These are phyloP conservation scores for Anolis carolinensis DNA, from an alignment of 2,113 vertebrate genomes.

Conservation along the genomic window DNA sequence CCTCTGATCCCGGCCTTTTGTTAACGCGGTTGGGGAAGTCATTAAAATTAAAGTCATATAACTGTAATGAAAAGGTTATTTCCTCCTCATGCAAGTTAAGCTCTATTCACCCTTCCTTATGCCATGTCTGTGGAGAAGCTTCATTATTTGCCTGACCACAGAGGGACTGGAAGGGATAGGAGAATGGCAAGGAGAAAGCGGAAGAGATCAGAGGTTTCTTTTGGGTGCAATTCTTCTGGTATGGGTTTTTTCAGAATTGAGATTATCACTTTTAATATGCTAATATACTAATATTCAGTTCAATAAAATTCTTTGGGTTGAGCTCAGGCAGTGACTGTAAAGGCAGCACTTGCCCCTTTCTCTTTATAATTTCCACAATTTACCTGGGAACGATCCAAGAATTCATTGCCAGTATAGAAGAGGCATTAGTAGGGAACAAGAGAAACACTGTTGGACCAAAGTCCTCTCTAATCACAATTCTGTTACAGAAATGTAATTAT, in stretches of 20 bases:
- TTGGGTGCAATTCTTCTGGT: conserved; percentile 57
- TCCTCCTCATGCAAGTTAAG: conserved; percentile 53
- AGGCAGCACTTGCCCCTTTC: not conserved
- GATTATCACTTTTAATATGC: conserved; percentile 75
- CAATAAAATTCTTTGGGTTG: conserved; percentile 63
- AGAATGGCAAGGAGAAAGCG: not conserved
- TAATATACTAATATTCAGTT: not conserved
- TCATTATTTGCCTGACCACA: conserved; percentile 69
- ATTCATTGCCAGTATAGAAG: not conserved
- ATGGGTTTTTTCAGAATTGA: conserved; percentile 68
- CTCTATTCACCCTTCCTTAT: conserved; percentile 52
- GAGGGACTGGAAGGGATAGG: conserved; percentile 57
- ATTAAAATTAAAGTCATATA: conserved; percentile 60
- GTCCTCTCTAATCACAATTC: not conserved
- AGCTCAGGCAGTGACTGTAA: conserved; percentile 51
- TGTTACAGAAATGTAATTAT: not conserved
- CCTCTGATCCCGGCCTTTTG: conserved; percentile 60
- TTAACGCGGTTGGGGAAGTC: conserved; percentile 47
- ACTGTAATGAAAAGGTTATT: conserved; percentile 65
- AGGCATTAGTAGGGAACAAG: not conserved
- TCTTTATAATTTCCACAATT: conserved; percentile 9
- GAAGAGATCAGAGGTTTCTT: conserved; percentile 52
- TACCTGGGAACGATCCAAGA: not conserved
- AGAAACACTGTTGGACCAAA: not conserved
- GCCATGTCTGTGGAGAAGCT: conserved; percentile 62